Conservation (phyloP, 1,140 invertebrate genomes). For the Drosophila ogumai region DNA sequence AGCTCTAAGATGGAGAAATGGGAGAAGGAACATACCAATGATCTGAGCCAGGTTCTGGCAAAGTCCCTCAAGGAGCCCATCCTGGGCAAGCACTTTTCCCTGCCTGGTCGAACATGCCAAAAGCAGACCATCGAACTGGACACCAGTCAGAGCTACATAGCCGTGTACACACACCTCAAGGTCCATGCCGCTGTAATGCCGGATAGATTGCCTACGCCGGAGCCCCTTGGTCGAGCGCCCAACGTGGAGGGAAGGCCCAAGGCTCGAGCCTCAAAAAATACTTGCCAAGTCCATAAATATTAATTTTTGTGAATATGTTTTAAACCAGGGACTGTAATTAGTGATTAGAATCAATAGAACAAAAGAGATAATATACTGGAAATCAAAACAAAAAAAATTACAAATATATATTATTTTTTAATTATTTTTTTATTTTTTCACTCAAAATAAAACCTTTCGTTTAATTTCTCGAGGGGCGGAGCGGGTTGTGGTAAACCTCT, state of each 20-base stretch:
- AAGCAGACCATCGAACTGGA: slow-evolving; percentile 85
- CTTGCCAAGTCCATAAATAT: background rate
- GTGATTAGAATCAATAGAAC: too few relatives aligned
- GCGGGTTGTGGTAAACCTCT: too few relatives aligned
- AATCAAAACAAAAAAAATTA: too few relatives aligned
- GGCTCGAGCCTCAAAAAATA: slow-evolving; percentile 3
- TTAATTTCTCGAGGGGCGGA: too few relatives aligned
- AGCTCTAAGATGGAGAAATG: slow-evolving; percentile 32
- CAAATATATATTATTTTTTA: too few relatives aligned
- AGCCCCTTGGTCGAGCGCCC: slow-evolving; percentile 75
- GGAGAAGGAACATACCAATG: slow-evolving; percentile 39
- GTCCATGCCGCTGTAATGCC: slow-evolving; percentile 85
- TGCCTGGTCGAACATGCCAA: slow-evolving; percentile 80
- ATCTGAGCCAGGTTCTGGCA: slow-evolving; percentile 85
- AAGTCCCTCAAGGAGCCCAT: slow-evolving; percentile 84
- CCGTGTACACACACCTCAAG: slow-evolving; percentile 86
- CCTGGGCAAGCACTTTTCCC: slow-evolving; percentile 85
- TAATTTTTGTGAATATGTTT: background rate
- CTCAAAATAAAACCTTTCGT: too few relatives aligned
- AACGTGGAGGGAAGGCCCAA: slow-evolving; percentile 29
- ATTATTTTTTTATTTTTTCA: too few relatives aligned
- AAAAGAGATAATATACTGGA: too few relatives aligned
- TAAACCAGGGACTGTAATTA: too few relatives aligned
- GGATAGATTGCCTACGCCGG: slow-evolving; percentile 85
- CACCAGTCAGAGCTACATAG: slow-evolving; percentile 86